Percentiles rank a stretch among this genome's conserved stretches.
Conservation (phyloP, 1,140 invertebrate genomes). For the Drosophila orena region DNA sequence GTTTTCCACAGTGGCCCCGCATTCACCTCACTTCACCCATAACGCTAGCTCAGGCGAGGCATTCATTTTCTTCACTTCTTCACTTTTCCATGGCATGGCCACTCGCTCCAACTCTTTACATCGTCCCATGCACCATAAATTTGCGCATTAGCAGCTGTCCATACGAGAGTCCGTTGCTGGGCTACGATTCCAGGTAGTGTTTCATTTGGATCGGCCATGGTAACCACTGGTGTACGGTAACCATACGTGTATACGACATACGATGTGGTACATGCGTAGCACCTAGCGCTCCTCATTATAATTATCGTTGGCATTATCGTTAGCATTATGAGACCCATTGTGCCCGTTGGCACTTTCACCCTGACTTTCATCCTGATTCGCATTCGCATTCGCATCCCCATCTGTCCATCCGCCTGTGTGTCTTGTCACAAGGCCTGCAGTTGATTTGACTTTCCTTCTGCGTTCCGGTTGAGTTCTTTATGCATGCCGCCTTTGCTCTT, state of each 20-base stretch:
- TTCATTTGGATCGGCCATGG: conserved; percentile 13
- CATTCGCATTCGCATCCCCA: conserved; percentile 4
- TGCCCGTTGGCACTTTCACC: conserved; percentile 17
- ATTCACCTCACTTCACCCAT: conserved; percentile 20
- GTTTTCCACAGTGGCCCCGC: conserved; percentile 23
- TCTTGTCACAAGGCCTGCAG: conserved; percentile 48
- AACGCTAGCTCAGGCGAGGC: conserved; percentile 33
- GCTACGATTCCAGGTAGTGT: conserved; percentile 86
- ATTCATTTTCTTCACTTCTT: conserved; percentile 47
- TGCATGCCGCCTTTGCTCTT: conserved; percentile 44
- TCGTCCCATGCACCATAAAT: conserved; percentile 63
- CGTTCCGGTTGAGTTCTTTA: conserved; percentile 43
- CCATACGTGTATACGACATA: neutral
- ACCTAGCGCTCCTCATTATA: conserved; percentile 72
- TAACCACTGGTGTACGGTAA: no score
- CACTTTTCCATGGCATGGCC: conserved; percentile 56
- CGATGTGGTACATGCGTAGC: neutral
- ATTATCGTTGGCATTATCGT: conserved; percentile 69
- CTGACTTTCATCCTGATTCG: conserved; percentile 2
- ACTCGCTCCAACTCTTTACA: conserved; percentile 35
- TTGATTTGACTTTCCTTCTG: conserved; percentile 67
- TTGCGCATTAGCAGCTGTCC: conserved; percentile 84
- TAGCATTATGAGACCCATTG: conserved; percentile 30
- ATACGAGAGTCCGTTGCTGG: conserved; percentile 85
- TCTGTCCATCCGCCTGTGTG: neutral